Base-by-base conservation (phyloP, 2,888 invertebrate species). In the Nipponacmea schrenckii region DNA sequence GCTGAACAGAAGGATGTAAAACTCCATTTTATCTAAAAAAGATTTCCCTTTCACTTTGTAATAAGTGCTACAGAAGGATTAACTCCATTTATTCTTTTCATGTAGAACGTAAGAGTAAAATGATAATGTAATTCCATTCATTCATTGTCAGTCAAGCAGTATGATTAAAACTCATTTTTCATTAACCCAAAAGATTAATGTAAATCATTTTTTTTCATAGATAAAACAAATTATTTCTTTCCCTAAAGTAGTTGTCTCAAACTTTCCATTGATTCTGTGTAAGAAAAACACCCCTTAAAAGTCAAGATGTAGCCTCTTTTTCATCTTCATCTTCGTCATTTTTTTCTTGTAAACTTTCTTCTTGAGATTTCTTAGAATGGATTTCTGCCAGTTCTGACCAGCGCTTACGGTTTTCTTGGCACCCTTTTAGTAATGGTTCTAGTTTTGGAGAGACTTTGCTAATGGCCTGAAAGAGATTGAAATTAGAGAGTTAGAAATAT, bases 381-480 rank as follows among this genome's bases (percentile, higher is more conserved):
- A 71, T 50, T 31, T 83, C 78, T 0, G 82, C 78, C 62, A 84
- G 75, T 46, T 74, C 73, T 64, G 81, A 71, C 88, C 88, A 88
- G 75, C 84, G 80, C 7, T 80, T 75, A 27, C 87, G 76, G 74
- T 88, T 88, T 31, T 75, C 77, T 65, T 81, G 73, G 71, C 88
- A 88, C 20, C 88, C 88, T 17, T 83, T 80, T 39, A 83, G 70
- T 64, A 88, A 70, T 20, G 87, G 87, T 20, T 71, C 67, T 69
- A 87, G 69, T 10, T 77, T 73, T 0, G 79, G 73, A n/a, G 83
- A 85, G 93, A 95, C 81, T 71, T 82, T 82, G 4, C 83, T 76
- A 24, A 88, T 85, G 10, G 87, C 86, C 87, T 88, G 79, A 3
- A 77, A 76, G 62, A 65, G 44, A 56, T 56, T 20, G 24, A 56